Percentiles rank a stretch among this genome's conserved stretches.
Conservation (phyloP, 2,888 invertebrate species). For the Brenthis hecate region DNA sequence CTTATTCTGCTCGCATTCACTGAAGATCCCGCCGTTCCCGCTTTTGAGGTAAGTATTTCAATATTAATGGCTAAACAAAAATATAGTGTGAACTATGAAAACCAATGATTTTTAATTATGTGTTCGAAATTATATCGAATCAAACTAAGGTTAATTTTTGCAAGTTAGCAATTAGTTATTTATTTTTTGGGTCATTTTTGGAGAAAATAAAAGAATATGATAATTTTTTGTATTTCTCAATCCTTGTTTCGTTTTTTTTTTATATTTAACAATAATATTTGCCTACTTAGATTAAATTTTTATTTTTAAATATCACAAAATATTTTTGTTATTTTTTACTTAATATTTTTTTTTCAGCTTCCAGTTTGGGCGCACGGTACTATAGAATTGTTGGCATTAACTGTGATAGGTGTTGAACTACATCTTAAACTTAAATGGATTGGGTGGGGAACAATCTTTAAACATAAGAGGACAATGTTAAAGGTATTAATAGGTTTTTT, state of each 20-base stretch:
- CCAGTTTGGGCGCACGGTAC: slow-evolving; percentile 91
- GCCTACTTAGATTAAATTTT: too few species aligned
- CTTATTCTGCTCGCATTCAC: slow-evolving; percentile 89
- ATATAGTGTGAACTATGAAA: too few species aligned
- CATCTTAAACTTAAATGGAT: slow-evolving; percentile 93
- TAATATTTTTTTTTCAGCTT: slow-evolving; percentile 69
- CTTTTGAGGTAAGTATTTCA: slow-evolving; percentile 80
- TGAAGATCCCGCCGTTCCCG: slow-evolving; percentile 90
- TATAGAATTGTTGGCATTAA: slow-evolving; percentile 89
- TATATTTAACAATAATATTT: background rate
- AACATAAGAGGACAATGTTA: slow-evolving; percentile 91
- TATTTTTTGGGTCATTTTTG: too few species aligned
- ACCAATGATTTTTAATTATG: too few species aligned
- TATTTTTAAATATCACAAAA: background rate
- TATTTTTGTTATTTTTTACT: too few species aligned
- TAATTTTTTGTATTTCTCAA: too few species aligned
- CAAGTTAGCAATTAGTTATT: too few species aligned
- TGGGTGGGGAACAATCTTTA: slow-evolving; percentile 90
- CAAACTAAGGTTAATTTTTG: too few species aligned
- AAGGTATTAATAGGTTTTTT: slow-evolving; percentile 81
- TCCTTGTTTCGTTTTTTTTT: too few species aligned
- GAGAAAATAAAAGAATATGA: too few species aligned
- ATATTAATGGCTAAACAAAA: background rate
- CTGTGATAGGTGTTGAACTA: slow-evolving; percentile 89
- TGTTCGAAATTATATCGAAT: too few species aligned